These are phyloP conservation scores for Ageneiosus marmoratus DNA, from an alignment of 2,113 vertebrate species.

Conservation along the genomic window DNA sequence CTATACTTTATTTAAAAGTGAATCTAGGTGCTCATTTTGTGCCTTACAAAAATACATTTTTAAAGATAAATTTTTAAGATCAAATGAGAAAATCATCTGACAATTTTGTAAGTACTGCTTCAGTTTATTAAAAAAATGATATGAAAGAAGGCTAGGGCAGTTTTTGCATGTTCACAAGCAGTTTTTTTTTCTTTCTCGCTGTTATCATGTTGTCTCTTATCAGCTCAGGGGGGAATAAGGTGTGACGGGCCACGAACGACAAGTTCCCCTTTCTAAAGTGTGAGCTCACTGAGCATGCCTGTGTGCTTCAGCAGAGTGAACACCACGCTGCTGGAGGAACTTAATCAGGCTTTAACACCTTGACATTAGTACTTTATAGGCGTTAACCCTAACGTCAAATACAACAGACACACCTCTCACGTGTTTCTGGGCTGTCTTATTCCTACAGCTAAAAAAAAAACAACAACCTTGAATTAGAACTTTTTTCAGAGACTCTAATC, in stretches of 20 bases:
- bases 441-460: background rate
- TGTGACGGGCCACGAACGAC: constrained; percentile 55
- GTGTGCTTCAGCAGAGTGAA: constrained; percentile 35
- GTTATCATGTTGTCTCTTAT: constrained; percentile 55
- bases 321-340: constrained; percentile 47
- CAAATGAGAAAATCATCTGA: background rate
- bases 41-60: background rate
- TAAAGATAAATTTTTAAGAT: background rate
- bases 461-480: background rate
- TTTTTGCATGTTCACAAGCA: background rate
- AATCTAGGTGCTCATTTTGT: background rate
- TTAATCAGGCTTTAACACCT: constrained; percentile 72
- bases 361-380: constrained; percentile 51
- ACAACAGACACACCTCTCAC: constrained; percentile 35
- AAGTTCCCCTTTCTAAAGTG: constrained; percentile 65
- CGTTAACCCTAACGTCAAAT: constrained; percentile 50
- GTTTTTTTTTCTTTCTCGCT: constrained; percentile 10
- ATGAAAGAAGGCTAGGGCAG: background rate
- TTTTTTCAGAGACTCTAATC: background rate
- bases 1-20: background rate
- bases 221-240: constrained; percentile 56
- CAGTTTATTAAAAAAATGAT: background rate
- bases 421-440: background rate
- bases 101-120: background rate
- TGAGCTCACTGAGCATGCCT: constrained; percentile 45